phyloP scores from a whole-genome alignment of 2,113 vertebrate genomes.

The Campylomormyrus tamandua region DNA sequence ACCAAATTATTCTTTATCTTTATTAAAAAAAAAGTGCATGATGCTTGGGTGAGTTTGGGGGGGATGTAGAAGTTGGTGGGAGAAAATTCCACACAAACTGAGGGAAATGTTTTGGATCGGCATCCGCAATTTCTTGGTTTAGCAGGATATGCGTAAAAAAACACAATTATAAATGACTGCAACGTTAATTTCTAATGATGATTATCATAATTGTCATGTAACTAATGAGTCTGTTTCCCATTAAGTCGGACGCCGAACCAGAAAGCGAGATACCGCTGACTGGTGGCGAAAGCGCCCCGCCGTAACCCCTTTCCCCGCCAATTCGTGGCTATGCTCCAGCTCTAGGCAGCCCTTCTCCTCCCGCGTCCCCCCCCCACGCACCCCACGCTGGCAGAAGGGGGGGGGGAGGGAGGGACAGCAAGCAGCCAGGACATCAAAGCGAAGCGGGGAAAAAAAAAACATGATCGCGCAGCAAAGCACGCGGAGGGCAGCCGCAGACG shows the following conservation, averaged over 20 bases:
- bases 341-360: neutral
- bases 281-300: neutral
- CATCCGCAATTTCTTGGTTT: neutral
- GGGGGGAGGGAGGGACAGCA: neutral
- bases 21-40: conserved; percentile 1
- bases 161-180: neutral
- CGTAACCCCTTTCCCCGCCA: neutral
- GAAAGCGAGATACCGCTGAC: neutral
- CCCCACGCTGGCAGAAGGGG: neutral
- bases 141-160: neutral
- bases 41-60: conserved; percentile 2
- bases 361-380: neutral
- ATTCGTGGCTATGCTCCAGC: neutral
- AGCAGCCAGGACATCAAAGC: neutral
- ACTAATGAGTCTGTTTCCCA: conserved; percentile 11
- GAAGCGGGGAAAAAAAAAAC: neutral
- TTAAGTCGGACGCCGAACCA: neutral
- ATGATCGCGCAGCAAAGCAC: neutral
- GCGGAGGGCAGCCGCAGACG: neutral
- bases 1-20: neutral
- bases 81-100: neutral
- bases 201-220: neutral
- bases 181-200: conserved; percentile 9
- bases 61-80: neutral
- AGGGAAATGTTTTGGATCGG: neutral